Evolutionary conservation across 2,797 vertebrate species (phyloP).

Genomic region (Galagoides demidoff): DNA sequence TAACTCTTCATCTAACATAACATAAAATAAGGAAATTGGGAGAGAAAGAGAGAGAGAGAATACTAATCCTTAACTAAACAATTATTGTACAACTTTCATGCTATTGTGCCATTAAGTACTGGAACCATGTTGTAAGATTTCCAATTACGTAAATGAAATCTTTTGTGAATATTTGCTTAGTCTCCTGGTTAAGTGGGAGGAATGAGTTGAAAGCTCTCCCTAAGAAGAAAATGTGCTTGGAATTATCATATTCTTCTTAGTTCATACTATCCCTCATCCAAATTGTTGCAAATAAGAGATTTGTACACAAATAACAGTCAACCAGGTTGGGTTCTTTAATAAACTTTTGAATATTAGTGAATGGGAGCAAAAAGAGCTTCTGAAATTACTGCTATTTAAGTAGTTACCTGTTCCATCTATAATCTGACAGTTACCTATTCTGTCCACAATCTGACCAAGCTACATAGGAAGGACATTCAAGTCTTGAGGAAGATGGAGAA

Average conservation of each 20-base stretch:
- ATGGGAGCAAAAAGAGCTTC: neutral
- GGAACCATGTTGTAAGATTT: conserved; percentile 10
- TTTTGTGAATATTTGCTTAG: neutral
- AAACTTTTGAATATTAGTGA: conserved; percentile 22
- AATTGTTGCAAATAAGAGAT: neutral
- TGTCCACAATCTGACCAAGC: neutral
- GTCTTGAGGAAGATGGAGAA: conserved; percentile 25
- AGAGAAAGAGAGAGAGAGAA: neutral
- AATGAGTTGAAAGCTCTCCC: neutral
- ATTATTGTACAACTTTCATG: neutral
- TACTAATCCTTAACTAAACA: neutral
- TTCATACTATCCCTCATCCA: neutral
- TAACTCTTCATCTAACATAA: neutral
- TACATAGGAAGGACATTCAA: neutral
- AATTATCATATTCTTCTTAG: neutral
- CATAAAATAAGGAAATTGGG: neutral
- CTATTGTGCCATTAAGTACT: neutral
- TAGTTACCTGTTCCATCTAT: neutral
- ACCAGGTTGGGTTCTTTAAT: neutral
- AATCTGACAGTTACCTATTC: neutral
- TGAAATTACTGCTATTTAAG: neutral
- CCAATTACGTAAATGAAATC: conserved; percentile 17
- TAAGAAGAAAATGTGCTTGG: neutral
- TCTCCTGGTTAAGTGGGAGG: neutral
- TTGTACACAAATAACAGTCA: neutral